Conservation (phyloP, 2,113 vertebrate genomes). For the Sylvia atricapilla region DNA sequence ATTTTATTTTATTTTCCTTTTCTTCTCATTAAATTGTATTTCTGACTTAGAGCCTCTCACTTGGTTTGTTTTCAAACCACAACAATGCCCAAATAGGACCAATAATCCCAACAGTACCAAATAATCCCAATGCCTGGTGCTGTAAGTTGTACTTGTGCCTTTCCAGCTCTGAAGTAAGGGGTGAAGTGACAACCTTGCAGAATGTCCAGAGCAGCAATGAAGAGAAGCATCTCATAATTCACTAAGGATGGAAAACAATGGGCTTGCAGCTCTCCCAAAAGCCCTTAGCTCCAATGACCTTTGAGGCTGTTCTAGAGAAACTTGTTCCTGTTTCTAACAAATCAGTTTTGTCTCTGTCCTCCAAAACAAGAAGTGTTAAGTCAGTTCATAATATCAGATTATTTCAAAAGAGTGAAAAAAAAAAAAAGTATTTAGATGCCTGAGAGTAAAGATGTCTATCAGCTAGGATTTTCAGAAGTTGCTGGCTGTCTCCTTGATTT, state of each 20-base stretch:
- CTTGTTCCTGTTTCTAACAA: neutral
- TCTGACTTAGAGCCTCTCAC: too few species aligned
- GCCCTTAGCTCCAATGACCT: neutral
- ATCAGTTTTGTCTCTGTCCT: neutral
- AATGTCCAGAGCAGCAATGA: neutral
- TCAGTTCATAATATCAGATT: neutral
- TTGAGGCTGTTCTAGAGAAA: neutral
- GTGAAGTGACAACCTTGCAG: neutral
- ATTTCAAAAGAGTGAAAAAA: constrained; percentile 10
- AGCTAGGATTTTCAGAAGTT: constrained; percentile 37
- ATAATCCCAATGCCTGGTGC: neutral
- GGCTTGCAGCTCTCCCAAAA: neutral
- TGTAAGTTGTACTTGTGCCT: neutral
- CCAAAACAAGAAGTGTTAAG: neutral
- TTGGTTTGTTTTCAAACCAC: too few species aligned
- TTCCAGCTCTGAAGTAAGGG: neutral
- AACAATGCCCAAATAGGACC: neutral
- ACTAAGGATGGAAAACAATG: neutral
- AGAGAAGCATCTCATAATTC: neutral
- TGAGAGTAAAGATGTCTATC: constrained; percentile 44
- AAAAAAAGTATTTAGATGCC: neutral
- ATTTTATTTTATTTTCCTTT: too few species aligned
- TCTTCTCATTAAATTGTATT: too few species aligned
- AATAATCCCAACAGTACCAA: too few species aligned
- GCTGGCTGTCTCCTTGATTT: constrained; percentile 29